Conservation (phyloP, 2,888 invertebrate species). For the Phyto melanocephala region DNA sequence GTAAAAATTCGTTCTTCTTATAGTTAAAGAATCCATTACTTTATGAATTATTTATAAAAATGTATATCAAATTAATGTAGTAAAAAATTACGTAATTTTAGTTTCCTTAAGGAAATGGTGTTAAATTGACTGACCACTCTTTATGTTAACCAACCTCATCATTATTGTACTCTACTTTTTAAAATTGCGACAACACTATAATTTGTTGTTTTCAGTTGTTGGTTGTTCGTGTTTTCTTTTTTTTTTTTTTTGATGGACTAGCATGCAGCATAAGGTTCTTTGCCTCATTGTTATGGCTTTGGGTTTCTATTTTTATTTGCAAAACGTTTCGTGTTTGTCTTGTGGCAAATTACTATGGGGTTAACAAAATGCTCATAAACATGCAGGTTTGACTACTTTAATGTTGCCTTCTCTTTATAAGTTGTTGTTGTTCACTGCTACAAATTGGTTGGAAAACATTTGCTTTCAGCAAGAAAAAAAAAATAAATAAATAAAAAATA, state of each 20-base stretch:
- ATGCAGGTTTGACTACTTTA: neutral
- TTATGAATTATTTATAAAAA: too few species aligned
- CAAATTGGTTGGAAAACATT: slow-evolving; percentile 43
- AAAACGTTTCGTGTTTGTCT: slow-evolving; percentile 18
- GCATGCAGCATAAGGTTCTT: slow-evolving; percentile 28
- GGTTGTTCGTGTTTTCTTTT: neutral
- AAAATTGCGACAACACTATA: slow-evolving; percentile 23
- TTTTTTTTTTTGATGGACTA: neutral
- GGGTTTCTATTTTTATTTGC: neutral
- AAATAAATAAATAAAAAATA: neutral
- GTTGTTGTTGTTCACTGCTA: neutral
- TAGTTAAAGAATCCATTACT: too few species aligned
- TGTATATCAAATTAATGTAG: too few species aligned
- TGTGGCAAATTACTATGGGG: slow-evolving; percentile 21
- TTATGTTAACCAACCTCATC: neutral
- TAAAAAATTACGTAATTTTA: too few species aligned
- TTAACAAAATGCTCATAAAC: neutral
- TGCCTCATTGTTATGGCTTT: slow-evolving; percentile 28
- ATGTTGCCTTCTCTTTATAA: neutral
- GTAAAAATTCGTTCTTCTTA: too few species aligned
- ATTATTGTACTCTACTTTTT: neutral
- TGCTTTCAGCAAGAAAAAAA: neutral
- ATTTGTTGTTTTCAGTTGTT: slow-evolving; percentile 24
- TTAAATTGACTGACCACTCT: slow-evolving; percentile 26
- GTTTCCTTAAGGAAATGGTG: slow-evolving; percentile 16